phyloP scores from a whole-genome alignment of 2,888 invertebrate genomes.

The Andrena trimmerana region DNA sequence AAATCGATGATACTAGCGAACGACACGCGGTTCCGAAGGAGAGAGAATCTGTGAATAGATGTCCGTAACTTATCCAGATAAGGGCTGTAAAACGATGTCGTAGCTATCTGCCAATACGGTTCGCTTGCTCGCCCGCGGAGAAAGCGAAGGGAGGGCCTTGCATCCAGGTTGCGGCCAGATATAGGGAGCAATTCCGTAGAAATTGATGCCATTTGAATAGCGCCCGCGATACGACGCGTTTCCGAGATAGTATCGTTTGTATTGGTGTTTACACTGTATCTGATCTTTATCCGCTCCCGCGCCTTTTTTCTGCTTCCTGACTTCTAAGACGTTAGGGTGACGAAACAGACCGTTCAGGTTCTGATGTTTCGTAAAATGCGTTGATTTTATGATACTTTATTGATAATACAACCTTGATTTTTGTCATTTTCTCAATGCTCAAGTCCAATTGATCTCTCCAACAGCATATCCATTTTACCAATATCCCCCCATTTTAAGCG shows the following conservation, averaged over 20 bases:
- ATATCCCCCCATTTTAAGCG: too few species aligned
- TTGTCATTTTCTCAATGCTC: too few species aligned
- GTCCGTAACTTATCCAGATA: constrained; percentile 82
- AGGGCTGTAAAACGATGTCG: constrained; percentile 83
- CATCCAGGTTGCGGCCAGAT: constrained; percentile 74
- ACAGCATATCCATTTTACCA: too few species aligned
- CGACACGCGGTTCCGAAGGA: constrained; percentile 67
- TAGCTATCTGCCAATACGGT: constrained; percentile 83
- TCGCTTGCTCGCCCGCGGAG: constrained; percentile 57
- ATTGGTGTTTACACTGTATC: constrained; percentile 69
- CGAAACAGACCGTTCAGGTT: not conserved
- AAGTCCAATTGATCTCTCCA: too few species aligned
- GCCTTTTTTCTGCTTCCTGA: constrained; percentile 34
- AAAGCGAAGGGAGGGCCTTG: constrained; percentile 51
- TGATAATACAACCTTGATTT: too few species aligned
- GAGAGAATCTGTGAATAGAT: constrained; percentile 72
- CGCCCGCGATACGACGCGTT: constrained; percentile 72
- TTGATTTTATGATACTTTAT: not conserved
- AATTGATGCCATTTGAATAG: constrained; percentile 84
- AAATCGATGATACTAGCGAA: constrained; percentile 79
- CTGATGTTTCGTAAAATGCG: not conserved
- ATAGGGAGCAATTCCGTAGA: constrained; percentile 80
- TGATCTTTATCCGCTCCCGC: constrained; percentile 73
- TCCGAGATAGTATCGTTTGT: constrained; percentile 72
- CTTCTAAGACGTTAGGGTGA: not conserved